Percentiles rank a stretch among this genome's conserved stretches.
phyloP scores from a whole-genome alignment of 2,888 invertebrate species.

The Rhagonycha lutea region DNA sequence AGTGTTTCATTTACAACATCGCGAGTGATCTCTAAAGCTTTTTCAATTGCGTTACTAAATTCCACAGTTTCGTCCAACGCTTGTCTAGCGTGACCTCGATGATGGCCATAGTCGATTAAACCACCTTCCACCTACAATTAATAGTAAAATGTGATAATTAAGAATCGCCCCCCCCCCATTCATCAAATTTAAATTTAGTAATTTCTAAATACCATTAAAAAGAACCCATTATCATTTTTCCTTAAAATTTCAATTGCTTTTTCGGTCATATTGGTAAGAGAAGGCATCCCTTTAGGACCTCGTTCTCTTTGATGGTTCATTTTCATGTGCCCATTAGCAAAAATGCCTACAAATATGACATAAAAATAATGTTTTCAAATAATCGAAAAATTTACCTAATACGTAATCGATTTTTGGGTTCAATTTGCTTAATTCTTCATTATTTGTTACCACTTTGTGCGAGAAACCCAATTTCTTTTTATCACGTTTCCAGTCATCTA shows the following conservation, averaged over 20 bases:
- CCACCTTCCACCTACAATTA: constrained; percentile 74
- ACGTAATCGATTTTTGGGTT: constrained; percentile 71
- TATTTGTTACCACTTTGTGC: constrained; percentile 70
- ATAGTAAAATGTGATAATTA: not conserved
- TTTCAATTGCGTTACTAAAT: constrained; percentile 76
- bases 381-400: constrained; percentile 60
- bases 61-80: constrained; percentile 81
- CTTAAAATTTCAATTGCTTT: constrained; percentile 73
- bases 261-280: constrained; percentile 77
- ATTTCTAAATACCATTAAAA: constrained; percentile 67
- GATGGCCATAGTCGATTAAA: constrained; percentile 85
- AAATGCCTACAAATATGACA: constrained; percentile 60
- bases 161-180: not conserved
- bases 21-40: constrained; percentile 63
- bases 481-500: constrained; percentile 69
- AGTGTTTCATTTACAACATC: constrained; percentile 67
- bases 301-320: constrained; percentile 73
- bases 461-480: constrained; percentile 54
- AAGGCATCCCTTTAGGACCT: constrained; percentile 72
- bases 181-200: not conserved
- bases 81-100: constrained; percentile 75
- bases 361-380: not conserved
- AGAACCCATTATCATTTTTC: constrained; percentile 69
- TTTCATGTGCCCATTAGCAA: constrained; percentile 77
- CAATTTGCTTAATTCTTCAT: constrained; percentile 64